These are phyloP conservation scores for Caracal caracal DNA, from an alignment of 2,113 vertebrate species.

Conservation along the genomic window DNA sequence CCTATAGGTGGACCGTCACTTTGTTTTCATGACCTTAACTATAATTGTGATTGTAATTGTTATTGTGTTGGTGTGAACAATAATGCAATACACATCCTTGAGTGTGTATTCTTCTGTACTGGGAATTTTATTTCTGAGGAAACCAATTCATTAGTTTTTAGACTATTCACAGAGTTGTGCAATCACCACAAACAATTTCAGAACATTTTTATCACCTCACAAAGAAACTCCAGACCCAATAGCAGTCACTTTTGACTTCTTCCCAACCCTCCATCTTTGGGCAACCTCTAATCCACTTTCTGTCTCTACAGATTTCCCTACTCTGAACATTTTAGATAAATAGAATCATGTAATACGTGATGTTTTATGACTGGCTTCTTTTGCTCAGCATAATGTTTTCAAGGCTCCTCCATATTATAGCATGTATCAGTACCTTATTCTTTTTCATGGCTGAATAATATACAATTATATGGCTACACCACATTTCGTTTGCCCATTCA, in stretches of 20 bases:
- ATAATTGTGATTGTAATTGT: background rate
- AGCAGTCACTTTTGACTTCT: background rate
- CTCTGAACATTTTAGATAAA: background rate
- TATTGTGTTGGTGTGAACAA: background rate
- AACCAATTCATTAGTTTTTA: background rate
- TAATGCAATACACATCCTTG: background rate
- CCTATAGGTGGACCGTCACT: background rate
- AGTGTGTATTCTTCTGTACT: background rate
- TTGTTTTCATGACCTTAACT: background rate
- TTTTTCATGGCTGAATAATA: background rate
- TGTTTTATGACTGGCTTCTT: background rate
- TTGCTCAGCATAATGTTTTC: background rate
- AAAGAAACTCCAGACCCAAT: background rate
- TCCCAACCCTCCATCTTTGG: background rate
- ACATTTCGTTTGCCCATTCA: background rate
- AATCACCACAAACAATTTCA: background rate
- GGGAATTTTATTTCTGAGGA: background rate
- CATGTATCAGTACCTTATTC: background rate
- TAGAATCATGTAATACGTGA: background rate
- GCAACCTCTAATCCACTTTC: background rate
- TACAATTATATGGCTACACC: background rate
- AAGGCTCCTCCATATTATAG: no score
- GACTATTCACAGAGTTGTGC: background rate
- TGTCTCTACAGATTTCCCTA: background rate
- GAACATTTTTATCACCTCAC: background rate